Conservation (phyloP, 2,113 vertebrate species). For the Phylloscopus whistleri region DNA sequence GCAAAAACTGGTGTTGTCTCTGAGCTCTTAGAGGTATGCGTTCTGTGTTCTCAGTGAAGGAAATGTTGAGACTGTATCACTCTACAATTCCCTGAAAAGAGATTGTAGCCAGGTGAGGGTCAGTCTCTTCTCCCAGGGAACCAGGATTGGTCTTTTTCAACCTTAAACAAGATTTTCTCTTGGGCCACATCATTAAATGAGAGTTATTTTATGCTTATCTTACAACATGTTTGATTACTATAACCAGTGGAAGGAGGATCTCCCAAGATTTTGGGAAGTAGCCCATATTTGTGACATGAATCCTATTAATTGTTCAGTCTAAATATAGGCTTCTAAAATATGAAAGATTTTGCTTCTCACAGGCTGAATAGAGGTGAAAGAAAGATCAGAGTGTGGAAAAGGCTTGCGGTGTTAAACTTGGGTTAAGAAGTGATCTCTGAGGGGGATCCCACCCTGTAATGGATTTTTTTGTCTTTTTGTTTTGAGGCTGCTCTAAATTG, state of each 20-base stretch:
- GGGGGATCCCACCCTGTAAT: background rate
- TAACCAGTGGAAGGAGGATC: background rate
- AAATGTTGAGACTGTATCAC: background rate
- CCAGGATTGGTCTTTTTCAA: background rate
- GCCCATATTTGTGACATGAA: background rate
- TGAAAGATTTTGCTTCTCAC: background rate
- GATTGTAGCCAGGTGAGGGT: background rate
- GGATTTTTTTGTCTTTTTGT: background rate
- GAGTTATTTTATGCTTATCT: background rate
- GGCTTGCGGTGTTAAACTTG: background rate
- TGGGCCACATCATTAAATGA: background rate
- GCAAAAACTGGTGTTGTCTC: background rate
- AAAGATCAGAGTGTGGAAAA: background rate
- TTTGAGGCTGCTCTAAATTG: background rate
- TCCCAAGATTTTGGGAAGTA: background rate
- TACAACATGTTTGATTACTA: background rate
- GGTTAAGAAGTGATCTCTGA: background rate
- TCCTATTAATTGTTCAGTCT: background rate
- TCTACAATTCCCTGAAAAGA: background rate
- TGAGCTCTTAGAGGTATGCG: background rate
- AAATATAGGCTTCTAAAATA: background rate
- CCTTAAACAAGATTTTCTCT: background rate
- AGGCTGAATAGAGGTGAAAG: background rate
- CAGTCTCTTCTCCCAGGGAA: rapidly evolving
- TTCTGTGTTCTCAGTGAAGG: background rate